Base-by-base conservation (phyloP, 2,888 invertebrate species). In the Germaria angustata region DNA sequence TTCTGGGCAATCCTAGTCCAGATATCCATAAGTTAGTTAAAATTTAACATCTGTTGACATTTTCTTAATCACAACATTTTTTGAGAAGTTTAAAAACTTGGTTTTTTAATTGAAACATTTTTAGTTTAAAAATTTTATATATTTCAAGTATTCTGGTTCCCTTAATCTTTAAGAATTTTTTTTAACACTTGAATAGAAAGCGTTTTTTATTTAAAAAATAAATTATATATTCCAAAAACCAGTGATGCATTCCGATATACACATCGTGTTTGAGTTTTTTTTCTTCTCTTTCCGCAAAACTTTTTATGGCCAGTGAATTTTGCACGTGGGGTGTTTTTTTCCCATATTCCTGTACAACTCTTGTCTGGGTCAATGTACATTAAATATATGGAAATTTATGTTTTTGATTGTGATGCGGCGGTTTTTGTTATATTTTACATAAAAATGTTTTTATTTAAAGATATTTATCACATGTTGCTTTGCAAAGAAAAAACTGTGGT, bases 321-420 rank as follows among this genome's bases (percentile, higher is more conserved):
- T 57, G 71, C 57, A 71, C 17, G 28, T 51, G 39, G 34, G 34
- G 44, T 11, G 9, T n/a, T 17, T 53, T 20, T 15, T 32, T 39
- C 0, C 22, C 24, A 6, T 28, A 28, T 6, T 5, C 3, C 1
- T 20, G 8, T 6, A n/a, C 13, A 63, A 32, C 6, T 46, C 46
- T 73, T 13, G 22, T 17, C 13, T 11, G 20, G 32, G 55, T 1
- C n/a, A 44, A 53, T 44, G 41, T 44, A 36, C 51, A 15, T 65
- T 57, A 66, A 68, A 80, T 66, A 73, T 73, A 80, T 73, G 59
- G 44, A 68, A 80, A 80, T 80, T 80, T 80, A 66, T 72, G 49
- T 44, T 71, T 71, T 49, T 63, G 24, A 46, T 44, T 32, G 2
- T 28, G n/a, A 8, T 69, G 5, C 17, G 11, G 22, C 28, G 34